Conservation (phyloP, 2,797 vertebrate species). For the Naso thynnoides region DNA sequence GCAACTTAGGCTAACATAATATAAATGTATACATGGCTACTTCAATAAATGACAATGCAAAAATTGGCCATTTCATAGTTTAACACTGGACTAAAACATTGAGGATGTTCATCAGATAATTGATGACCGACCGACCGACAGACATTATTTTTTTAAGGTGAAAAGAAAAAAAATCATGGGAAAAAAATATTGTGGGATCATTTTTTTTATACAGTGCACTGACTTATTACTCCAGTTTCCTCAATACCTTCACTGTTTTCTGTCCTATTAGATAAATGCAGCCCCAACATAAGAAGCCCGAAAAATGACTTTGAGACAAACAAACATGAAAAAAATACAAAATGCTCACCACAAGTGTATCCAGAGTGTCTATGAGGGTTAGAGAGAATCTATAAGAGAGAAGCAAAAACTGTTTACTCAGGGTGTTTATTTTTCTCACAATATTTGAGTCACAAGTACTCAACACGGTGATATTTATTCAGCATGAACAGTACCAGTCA, state of each 20-base stretch:
- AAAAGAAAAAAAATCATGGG: neutral
- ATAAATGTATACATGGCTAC: too few relatives aligned
- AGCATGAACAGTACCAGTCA: neutral
- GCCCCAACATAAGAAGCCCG: neutral
- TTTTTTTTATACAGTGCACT: neutral
- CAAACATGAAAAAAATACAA: constrained; percentile 1
- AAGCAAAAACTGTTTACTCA: constrained; percentile 35
- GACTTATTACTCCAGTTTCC: neutral
- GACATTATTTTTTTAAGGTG: neutral
- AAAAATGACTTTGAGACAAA: neutral
- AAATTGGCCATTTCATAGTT: neutral
- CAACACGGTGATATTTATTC: neutral
- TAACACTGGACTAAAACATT: neutral
- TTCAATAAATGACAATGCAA: neutral
- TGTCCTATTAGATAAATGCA: neutral
- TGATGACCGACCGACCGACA: neutral
- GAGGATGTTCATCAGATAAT: neutral
- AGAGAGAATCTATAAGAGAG: constrained; percentile 91
- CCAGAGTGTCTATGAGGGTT: constrained; percentile 97
- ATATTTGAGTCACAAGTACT: neutral
- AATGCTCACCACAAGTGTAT: constrained; percentile 96
- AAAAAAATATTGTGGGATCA: too few relatives aligned
- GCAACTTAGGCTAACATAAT: too few relatives aligned
- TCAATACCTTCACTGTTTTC: neutral
- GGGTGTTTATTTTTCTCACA: neutral